phyloP scores from a whole-genome alignment of 2,113 vertebrate genomes.

The Prionailurus viverrinus region DNA sequence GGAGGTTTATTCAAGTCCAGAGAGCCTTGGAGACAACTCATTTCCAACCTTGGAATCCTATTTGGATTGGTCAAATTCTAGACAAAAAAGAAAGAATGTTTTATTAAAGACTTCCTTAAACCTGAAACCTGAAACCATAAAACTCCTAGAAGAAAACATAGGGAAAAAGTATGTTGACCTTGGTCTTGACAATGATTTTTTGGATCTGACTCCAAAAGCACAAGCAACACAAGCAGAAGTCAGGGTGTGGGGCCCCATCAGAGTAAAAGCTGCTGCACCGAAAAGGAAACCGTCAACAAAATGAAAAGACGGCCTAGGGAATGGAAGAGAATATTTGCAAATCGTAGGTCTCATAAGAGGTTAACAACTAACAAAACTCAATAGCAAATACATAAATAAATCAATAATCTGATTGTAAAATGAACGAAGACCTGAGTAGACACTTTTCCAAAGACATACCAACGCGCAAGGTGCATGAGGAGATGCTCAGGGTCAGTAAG shows the following conservation, averaged over 20 bases:
- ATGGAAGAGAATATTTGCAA: background rate
- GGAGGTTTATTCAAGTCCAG: background rate
- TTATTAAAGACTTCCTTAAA: background rate
- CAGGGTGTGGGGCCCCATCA: too few relatives aligned
- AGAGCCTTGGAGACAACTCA: background rate
- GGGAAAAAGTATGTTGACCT: background rate
- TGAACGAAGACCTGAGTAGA: background rate
- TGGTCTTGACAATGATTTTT: background rate
- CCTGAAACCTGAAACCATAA: background rate
- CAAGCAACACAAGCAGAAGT: background rate
- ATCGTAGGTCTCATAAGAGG: background rate
- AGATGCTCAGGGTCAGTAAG: rapidly evolving
- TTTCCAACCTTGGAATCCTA: background rate
- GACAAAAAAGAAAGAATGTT: background rate
- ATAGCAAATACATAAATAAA: background rate
- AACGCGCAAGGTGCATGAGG: too few relatives aligned
- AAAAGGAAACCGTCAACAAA: background rate
- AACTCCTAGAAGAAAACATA: background rate
- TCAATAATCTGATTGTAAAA: background rate
- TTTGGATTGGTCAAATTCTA: background rate
- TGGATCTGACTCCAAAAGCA: background rate
- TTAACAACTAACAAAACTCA: background rate
- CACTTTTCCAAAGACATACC: background rate
- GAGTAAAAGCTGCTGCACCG: background rate
- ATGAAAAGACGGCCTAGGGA: background rate